Evolutionary conservation across 2,113 vertebrate species (phyloP), one percentile per base, ranked within the genome.

Genomic region (Ameiurus melas): DNA sequence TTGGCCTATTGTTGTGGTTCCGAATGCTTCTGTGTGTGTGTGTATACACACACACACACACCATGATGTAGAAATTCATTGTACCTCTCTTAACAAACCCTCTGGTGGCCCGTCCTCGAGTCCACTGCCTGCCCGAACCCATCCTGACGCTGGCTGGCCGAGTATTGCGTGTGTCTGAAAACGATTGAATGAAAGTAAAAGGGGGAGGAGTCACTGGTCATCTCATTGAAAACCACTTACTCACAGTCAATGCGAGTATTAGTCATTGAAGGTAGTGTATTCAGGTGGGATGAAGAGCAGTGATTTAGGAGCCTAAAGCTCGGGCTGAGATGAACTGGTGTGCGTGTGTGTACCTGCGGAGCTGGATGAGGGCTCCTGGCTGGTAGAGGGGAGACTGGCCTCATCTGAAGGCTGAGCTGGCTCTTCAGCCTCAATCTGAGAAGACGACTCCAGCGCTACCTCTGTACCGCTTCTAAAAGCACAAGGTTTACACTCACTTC

Each of bases 291-390:
- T 70, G 14, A 83, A 39, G 2, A 20, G 30, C 17, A 30, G 83
- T 16, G 9, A 47, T 47, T 47, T 47, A 47, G 43, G 43, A 47
- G 43, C 43, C 43, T 47, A 47, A 47, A 47, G 43, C 43, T 47
- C 43, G 43, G 43, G 6, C 43, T 47, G 43, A 33, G 66, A n/a
- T 68, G 0, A 33, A 64, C 60, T 12, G 2, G 3, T 20, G 17
- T 10, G 17, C 43, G 80, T 57, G 20, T 14, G 4, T 78, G 39
- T 87, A 95, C 95, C 97, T 91, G 97, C 97, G 64, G 96, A 98
- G 92, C 97, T 99, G 0, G 97, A 98, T 27, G 98, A 97, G n/a
- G 97, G 97, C 89, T 99, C 98, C 92, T 99, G 98, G 93, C 97
- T 98, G 89, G 98, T 99, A 0, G 97, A 98, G 70, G 97, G 97